Percentiles rank a stretch among this genome's conserved stretches.
These are phyloP conservation scores for Carassius gibelio DNA, from an alignment of 2,113 vertebrate genomes.

Conservation along the genomic window DNA sequence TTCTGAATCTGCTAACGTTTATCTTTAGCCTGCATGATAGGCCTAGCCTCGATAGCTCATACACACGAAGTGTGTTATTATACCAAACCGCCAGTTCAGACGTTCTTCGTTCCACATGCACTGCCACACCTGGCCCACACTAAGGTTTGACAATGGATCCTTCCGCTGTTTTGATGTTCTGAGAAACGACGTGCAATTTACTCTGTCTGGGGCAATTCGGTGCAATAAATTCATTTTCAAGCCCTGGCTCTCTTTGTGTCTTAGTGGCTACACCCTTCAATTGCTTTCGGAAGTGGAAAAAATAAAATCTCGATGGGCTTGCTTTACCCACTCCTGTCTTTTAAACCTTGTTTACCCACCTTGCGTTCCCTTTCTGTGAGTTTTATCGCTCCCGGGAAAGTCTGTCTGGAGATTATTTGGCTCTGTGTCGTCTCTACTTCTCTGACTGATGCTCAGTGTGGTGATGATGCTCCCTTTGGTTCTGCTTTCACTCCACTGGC, in stretches of 20 bases:
- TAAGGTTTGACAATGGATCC: constrained; percentile 43
- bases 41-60: too few relatives aligned
- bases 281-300: constrained; percentile 61
- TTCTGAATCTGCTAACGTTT: not conserved
- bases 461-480: constrained; percentile 28
- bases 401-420: constrained; percentile 46
- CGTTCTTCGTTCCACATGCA: not conserved
- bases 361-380: constrained; percentile 51
- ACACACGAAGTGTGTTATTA: not conserved
- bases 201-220: constrained; percentile 35
- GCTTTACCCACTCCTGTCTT: not conserved
- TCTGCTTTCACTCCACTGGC: constrained; percentile 38
- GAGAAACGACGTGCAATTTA: constrained; percentile 54
- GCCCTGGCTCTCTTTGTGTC: constrained; percentile 59
- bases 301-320: constrained; percentile 45
- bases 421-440: constrained; percentile 39
- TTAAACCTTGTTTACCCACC: constrained; percentile 58
- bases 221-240: constrained; percentile 67
- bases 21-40: not conserved
- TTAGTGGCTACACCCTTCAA: constrained; percentile 45
- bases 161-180: constrained; percentile 60
- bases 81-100: not conserved
- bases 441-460: constrained; percentile 36
- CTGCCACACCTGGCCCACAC: constrained; percentile 40
- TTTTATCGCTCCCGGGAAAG: constrained; percentile 32